Percentiles rank a stretch among this genome's conserved stretches.
These are phyloP conservation scores for Anolis carolinensis DNA, from an alignment of 2,113 vertebrate species.

Conservation along the genomic window DNA sequence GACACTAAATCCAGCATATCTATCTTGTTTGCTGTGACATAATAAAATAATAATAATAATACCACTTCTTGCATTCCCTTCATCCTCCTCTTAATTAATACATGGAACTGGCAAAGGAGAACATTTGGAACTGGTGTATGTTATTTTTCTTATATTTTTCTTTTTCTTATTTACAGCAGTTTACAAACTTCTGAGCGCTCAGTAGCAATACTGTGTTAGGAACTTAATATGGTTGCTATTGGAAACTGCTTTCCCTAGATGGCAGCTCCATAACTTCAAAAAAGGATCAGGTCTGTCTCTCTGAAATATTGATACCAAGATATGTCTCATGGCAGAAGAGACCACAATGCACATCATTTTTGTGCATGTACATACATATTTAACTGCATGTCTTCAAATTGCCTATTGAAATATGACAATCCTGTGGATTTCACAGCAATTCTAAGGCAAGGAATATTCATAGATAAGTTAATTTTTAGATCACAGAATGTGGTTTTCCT, in stretches of 20 bases:
- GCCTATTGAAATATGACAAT: too few relatives aligned
- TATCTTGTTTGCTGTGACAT: too few relatives aligned
- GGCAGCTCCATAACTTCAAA: neutral
- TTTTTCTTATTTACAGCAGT: neutral
- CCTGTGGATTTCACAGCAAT: too few relatives aligned
- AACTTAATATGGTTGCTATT: neutral
- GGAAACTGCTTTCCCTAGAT: neutral
- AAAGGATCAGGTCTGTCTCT: neutral
- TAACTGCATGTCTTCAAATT: too few relatives aligned
- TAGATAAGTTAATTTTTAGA: too few relatives aligned
- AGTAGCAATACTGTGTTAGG: neutral
- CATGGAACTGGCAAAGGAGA: neutral
- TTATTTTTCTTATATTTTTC: too few relatives aligned
- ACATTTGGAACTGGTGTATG: neutral
- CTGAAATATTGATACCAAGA: neutral
- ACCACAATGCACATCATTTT: neutral
- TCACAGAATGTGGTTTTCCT: too few relatives aligned
- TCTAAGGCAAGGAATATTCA: too few relatives aligned
- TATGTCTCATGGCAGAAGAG: neutral
- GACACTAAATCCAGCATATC: too few relatives aligned
- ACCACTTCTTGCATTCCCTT: neutral
- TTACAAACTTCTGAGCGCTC: neutral
- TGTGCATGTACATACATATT: neutral
- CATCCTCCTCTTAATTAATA: too few relatives aligned
- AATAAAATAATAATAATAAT: too few relatives aligned